phyloP scores from a whole-genome alignment of 2,113 vertebrate genomes.

The Struthidea cinerea region DNA sequence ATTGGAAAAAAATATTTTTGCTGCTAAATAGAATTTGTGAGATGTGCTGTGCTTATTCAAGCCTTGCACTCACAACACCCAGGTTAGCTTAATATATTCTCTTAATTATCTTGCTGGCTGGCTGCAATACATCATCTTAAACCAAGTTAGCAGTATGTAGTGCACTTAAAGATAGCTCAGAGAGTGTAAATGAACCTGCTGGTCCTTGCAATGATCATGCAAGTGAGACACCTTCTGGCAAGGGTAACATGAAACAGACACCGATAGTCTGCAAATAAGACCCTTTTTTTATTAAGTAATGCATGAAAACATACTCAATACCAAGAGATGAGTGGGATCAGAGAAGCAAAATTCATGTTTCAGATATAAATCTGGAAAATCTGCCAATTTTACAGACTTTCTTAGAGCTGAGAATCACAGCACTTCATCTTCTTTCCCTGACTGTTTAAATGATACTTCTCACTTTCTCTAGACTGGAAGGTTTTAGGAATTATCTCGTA shows the following conservation, averaged over 20 bases:
- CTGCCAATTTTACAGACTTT: neutral
- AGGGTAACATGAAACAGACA: constrained; percentile 39
- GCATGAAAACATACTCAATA: neutral
- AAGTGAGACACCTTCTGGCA: constrained; percentile 64
- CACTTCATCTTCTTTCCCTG: neutral
- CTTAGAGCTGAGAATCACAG: neutral
- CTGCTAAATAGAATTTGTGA: neutral
- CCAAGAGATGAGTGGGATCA: neutral
- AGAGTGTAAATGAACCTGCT: neutral
- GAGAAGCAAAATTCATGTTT: neutral
- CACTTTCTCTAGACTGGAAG: neutral
- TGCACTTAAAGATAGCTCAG: neutral
- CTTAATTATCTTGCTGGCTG: neutral
- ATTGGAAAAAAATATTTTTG: neutral
- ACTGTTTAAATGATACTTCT: neutral
- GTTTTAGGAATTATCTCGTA: neutral
- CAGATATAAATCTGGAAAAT: neutral
- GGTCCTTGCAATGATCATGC: constrained; percentile 19
- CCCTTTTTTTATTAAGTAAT: neutral
- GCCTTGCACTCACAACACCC: neutral
- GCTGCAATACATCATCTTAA: neutral
- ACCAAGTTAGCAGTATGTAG: neutral
- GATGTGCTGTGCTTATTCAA: neutral
- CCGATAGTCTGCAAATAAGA: neutral
- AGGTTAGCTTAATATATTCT: neutral